Base-by-base conservation (phyloP, 2,888 invertebrate genomes). In the Drosophila mettleri region DNA sequence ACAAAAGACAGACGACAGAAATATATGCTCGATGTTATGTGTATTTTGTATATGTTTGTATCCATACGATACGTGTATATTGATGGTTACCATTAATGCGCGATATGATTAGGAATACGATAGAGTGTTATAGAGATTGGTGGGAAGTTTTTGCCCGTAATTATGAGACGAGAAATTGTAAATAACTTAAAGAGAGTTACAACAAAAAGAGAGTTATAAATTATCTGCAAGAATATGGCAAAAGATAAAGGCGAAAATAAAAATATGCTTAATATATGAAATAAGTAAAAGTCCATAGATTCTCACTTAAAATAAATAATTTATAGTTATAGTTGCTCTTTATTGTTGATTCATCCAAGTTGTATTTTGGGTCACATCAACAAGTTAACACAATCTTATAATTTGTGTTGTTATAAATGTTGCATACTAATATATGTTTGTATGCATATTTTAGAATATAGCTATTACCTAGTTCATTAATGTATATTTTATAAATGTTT, bases 401-500 rank as follows among this genome's bases (percentile, higher is more conserved):
- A 58, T 71, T 57, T 34, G 20, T 20, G 31, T 31, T 24, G 38
- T 58, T 45, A 22, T 66, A 55, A 69, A 59, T 58, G 54, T 12
- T 62, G 53, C 59, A 72, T 74, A 73, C 74, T 45, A 61, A 61
- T 82, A 66, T 76, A 65, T 84, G 69, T 80, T 74, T 80, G 74
- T 79, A 80, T 84, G 76, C 90, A 85, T 85, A 83, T 72, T 82
- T 71, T 80, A 76, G 73, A 65, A 79, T 87, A 87, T 85, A 73
- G 73, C 73, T 87, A 75, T 51, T 55, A 69, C 72, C 82, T 88
- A 90, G 75, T 79, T 85, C 69, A 79, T 87, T 88, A 83, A 84
- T 88, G 84, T 90, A 88, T 90, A 89, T 80, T 81, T 86, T 89
- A 88, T 85, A 78, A 87, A 79, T 77, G 64, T 80, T 74, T 67